A percentile compares a stretch with the other conserved stretches of the same genome.
Conservation (phyloP, 2,113 vertebrate genomes). For the Ptilonorhynchus violaceus region DNA sequence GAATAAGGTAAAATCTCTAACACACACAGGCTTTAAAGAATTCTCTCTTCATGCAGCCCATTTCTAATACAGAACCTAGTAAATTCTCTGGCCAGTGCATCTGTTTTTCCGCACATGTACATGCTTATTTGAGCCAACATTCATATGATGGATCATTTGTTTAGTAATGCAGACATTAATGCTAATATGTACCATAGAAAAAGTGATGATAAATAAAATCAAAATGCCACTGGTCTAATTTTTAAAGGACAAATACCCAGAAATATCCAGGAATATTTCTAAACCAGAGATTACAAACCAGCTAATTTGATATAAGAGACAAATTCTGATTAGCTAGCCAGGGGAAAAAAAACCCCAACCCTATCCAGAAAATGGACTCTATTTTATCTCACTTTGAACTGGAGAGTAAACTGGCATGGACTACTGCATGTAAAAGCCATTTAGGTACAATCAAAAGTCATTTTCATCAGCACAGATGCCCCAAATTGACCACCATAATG, state of each 20-base stretch:
- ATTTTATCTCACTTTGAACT: constrained; percentile 31
- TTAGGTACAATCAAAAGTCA: constrained; percentile 57
- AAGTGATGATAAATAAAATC: neutral
- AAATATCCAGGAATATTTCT: neutral
- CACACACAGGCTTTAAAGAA: neutral
- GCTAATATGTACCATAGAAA: neutral
- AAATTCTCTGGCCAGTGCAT: neutral
- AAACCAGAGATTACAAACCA: neutral
- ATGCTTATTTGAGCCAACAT: neutral
- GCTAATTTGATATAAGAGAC: neutral
- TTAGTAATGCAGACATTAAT: neutral
- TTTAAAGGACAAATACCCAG: neutral
- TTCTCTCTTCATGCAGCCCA: neutral
- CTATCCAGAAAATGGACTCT: constrained; percentile 2
- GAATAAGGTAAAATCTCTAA: neutral
- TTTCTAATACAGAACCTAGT: neutral
- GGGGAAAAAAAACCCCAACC: neutral
- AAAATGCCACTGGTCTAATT: neutral
- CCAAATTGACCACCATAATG: constrained; percentile 48
- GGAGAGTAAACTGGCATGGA: neutral
- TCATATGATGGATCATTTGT: neutral
- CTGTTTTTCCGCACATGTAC: neutral
- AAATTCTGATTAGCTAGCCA: neutral
- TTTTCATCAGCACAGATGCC: constrained; percentile 60
- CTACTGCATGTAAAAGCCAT: constrained; percentile 45